These are phyloP conservation scores for Antheraea assamensis DNA, from an alignment of 2,888 invertebrate species.

Conservation along the genomic window DNA sequence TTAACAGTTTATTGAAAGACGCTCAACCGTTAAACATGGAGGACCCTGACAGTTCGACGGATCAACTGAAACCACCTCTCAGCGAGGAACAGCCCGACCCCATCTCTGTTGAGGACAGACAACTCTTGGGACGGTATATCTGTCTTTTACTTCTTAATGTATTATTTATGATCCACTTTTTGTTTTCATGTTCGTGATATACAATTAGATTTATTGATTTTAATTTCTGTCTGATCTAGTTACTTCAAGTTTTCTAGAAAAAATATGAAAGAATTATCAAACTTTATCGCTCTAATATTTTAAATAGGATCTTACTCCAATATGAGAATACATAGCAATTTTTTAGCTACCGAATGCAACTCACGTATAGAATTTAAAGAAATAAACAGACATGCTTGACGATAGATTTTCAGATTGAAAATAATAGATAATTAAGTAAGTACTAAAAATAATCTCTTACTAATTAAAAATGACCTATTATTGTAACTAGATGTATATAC, in stretches of 20 bases:
- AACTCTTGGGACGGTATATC: constrained; percentile 86
- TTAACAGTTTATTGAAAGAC: constrained; percentile 91
- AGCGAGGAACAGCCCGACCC: constrained; percentile 80
- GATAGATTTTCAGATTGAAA: no score
- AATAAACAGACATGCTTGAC: no score
- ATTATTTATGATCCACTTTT: background rate
- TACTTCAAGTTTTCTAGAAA: no score
- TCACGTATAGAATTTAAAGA: no score
- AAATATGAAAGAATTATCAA: background rate
- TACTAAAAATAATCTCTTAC: background rate
- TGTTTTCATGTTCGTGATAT: background rate
- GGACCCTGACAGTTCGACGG: constrained; percentile 71
- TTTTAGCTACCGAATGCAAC: no score
- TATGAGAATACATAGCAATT: no score
- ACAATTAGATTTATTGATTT: background rate
- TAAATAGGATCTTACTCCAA: no score
- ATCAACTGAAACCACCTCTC: constrained; percentile 68
- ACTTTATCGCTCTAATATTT: no score
- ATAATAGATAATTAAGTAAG: background rate
- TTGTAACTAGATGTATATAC: background rate
- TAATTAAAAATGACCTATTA: no score
- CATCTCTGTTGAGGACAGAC: constrained; percentile 92
- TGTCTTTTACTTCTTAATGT: background rate
- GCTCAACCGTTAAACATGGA: constrained; percentile 91
- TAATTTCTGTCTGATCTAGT: background rate